Evolutionary conservation across 2,888 invertebrate genomes (phyloP).

Genomic region (Acronicta leporina): DNA sequence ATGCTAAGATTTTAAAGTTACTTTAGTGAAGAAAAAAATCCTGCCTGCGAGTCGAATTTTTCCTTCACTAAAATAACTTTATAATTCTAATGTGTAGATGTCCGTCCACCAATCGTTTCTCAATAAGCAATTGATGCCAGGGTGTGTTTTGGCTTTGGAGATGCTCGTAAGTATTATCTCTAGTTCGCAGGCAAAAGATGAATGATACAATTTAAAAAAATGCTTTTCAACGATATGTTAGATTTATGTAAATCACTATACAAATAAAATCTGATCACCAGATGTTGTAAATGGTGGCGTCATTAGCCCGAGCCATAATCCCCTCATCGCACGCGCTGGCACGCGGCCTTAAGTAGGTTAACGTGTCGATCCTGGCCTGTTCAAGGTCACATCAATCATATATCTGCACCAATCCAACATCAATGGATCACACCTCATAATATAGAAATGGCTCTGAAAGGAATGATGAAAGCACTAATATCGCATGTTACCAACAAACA

Average conservation of each 20-base stretch:
- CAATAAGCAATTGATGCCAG: constrained; percentile 21
- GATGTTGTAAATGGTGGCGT: constrained; percentile 72
- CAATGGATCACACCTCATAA: constrained; percentile 8
- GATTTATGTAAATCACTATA: constrained; percentile 28
- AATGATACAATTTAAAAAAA: neutral
- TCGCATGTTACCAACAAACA: constrained; percentile 43
- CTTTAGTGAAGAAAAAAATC: too few relatives aligned
- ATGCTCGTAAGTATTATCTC: neutral
- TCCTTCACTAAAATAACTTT: too few relatives aligned
- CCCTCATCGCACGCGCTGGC: constrained; percentile 75
- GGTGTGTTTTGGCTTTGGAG: constrained; percentile 48
- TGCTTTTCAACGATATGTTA: constrained; percentile 12
- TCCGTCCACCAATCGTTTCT: constrained; percentile 2
- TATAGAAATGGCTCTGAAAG: constrained; percentile 8
- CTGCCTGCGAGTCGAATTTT: too few relatives aligned
- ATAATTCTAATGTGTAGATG: neutral
- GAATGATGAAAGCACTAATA: constrained; percentile 38
- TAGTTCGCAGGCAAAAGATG: neutral
- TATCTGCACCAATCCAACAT: constrained; percentile 51
- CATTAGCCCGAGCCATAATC: constrained; percentile 75
- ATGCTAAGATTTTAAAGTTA: too few relatives aligned
- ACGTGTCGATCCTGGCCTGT: constrained; percentile 73
- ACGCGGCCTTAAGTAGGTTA: constrained; percentile 82
- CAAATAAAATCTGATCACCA: constrained; percentile 59
- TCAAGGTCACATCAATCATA: constrained; percentile 75